A percentile compares a stretch with the other conserved stretches of the same genome.
Conservation (phyloP, 1,140 invertebrate species). For the Radopholus similis region DNA sequence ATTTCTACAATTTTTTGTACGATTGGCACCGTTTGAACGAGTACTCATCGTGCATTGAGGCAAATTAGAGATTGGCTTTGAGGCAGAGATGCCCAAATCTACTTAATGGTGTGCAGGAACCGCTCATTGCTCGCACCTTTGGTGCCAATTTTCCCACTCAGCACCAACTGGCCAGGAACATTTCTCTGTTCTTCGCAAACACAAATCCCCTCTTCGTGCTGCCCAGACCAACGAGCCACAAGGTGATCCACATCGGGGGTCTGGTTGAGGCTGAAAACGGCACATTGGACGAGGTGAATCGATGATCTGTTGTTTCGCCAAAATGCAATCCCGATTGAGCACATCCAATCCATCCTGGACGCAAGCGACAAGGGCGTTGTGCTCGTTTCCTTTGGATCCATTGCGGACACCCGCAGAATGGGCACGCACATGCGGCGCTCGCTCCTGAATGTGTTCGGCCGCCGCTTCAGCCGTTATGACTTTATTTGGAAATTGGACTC, state of each 20-base stretch:
- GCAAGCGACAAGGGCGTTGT: conserved; percentile 25
- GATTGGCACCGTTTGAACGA: not conserved
- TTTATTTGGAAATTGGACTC: conserved; percentile 40
- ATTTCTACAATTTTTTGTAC: not conserved
- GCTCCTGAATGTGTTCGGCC: conserved; percentile 39
- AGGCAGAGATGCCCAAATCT: too few species aligned
- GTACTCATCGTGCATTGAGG: too few species aligned
- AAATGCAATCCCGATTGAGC: not conserved
- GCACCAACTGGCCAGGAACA: conserved; percentile 9
- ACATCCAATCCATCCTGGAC: conserved; percentile 11
- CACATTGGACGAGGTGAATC: not conserved
- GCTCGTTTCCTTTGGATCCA: conserved; percentile 34
- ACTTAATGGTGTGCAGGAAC: conserved; percentile 20
- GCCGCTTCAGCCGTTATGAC: conserved; percentile 32
- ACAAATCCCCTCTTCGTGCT: conserved; percentile 29
- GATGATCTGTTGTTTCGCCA: not conserved
- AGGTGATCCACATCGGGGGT: conserved; percentile 43
- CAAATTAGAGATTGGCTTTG: too few species aligned
- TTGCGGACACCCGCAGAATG: conserved; percentile 33
- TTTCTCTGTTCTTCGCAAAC: conserved; percentile 31
- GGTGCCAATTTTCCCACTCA: conserved; percentile 16
- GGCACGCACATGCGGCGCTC: conserved; percentile 17
- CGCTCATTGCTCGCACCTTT: not conserved
- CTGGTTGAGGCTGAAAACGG: conserved; percentile 14
- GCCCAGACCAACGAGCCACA: conserved; percentile 34